Evolutionary conservation across 2,113 vertebrate species (phyloP), one percentile per base, ranked within the genome.

Genomic region (Mus spicilegus): DNA sequence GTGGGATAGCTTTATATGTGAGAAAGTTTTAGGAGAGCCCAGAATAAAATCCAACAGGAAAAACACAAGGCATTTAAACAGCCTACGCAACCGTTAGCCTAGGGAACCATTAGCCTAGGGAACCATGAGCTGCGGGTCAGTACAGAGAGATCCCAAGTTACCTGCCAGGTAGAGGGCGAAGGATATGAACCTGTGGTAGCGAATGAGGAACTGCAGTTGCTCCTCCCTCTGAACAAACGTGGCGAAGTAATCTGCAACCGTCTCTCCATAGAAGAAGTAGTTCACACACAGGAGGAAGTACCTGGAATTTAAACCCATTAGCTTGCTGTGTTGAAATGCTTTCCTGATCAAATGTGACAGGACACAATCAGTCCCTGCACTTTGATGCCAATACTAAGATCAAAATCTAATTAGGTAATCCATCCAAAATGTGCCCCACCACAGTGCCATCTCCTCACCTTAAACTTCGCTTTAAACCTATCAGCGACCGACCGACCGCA

Each of bases 201-300:
- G 99, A 96, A 99, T 99, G 93, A 99, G 99, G 98, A 99, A 99
- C 84, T 99, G 99, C 98, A 99, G 99, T 19, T 99, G 99, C 49
- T 99, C 99, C 98, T 99, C 99, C 98, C 99, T 99, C 98, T 99
- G 99, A 97, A 99, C 99, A 98, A 99, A 99, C 0, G 99, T 99
- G 26, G 99, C 99, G 0, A 99, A 99, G 96, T 99, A 99, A 98
- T 99, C 99, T 0, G 99, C 99, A n/a, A 99, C 98, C 0, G 99
- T 99, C 97, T 99, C 99, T 51, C 99, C 99, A 77, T 99, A 99
- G 98, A 99, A 99, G 98, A 99, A 99, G 98, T 99, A 99, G 98
- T 99, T 99, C 89, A 99, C 99, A 90, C 99, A 99, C 36, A 99
- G 98, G 89, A 99, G 98, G 95, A 99, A 99, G 97, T 99, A 99